A percentile compares a stretch with the other conserved stretches of the same genome.
These are phyloP conservation scores for Bombus waltoni DNA, from an alignment of 1,140 invertebrate species.

Conservation along the genomic window DNA sequence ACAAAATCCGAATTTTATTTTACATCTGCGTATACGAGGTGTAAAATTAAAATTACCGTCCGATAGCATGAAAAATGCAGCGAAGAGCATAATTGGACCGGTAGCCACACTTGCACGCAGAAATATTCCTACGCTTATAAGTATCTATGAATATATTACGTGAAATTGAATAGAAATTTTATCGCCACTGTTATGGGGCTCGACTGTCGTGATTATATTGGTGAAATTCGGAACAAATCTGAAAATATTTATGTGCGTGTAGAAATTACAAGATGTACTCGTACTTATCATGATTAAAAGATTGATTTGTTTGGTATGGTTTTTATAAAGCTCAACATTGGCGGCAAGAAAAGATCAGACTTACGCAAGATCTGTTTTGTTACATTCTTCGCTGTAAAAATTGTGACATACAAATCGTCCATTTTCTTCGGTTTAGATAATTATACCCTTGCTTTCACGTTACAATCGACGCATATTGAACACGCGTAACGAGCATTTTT, in stretches of 20 bases:
- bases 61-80: no score
- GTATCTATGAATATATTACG: neutral
- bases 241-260: no score
- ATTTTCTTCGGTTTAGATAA: no score
- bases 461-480: no score
- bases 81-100: neutral
- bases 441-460: no score
- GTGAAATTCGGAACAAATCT: neutral
- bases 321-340: neutral
- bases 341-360: neutral
- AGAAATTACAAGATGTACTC: no score
- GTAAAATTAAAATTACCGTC: slow-evolving; percentile 7
- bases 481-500: no score
- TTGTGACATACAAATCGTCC: no score
- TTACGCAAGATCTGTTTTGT: neutral
- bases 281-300: no score
- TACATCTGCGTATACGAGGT: neutral
- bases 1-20: slow-evolving; percentile 46
- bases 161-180: neutral
- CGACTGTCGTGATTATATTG: neutral
- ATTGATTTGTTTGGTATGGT: no score
- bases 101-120: neutral
- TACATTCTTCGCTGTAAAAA: neutral
- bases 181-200: neutral
- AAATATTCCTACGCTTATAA: neutral